Evolutionary conservation across 2,888 invertebrate genomes (phyloP).

Genomic region (Mimachlamys varia): DNA sequence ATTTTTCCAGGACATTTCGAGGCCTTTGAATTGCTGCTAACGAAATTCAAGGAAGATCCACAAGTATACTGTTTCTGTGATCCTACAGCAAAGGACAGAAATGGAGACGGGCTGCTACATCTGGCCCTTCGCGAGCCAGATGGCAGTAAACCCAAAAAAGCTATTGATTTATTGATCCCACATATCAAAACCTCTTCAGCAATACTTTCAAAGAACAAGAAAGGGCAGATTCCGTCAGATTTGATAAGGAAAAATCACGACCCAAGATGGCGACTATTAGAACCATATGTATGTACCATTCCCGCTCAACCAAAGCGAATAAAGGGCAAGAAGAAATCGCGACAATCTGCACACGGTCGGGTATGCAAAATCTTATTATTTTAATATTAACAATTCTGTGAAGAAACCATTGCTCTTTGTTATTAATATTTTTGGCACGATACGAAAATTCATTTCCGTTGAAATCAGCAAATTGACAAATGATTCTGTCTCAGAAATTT

Average conservation of each 20-base stretch:
- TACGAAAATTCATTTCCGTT: too few species aligned
- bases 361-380: too few species aligned
- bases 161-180: background rate
- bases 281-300: background rate
- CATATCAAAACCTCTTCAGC: background rate
- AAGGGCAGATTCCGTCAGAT: background rate
- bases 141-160: background rate
- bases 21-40: background rate
- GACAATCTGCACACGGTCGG: background rate
- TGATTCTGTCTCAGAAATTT: too few species aligned
- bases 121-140: slow-evolving; percentile 37
- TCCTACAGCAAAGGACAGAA: slow-evolving; percentile 54
- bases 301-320: background rate
- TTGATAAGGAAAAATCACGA: background rate
- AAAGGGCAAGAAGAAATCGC: background rate
- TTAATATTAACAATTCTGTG: background rate
- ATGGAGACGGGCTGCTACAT: slow-evolving; percentile 63
- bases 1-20: background rate
- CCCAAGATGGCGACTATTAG: background rate
- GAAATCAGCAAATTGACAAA: too few species aligned
- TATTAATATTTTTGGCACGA: too few species aligned
- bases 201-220: background rate
- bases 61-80: slow-evolving; percentile 58
- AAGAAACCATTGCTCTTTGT: too few species aligned
- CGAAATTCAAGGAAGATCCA: slow-evolving; percentile 55